A percentile compares a stretch with the other conserved stretches of the same genome.
These are phyloP conservation scores for Drosophila bifasciata DNA, from an alignment of 1,140 invertebrate species.

Conservation along the genomic window DNA sequence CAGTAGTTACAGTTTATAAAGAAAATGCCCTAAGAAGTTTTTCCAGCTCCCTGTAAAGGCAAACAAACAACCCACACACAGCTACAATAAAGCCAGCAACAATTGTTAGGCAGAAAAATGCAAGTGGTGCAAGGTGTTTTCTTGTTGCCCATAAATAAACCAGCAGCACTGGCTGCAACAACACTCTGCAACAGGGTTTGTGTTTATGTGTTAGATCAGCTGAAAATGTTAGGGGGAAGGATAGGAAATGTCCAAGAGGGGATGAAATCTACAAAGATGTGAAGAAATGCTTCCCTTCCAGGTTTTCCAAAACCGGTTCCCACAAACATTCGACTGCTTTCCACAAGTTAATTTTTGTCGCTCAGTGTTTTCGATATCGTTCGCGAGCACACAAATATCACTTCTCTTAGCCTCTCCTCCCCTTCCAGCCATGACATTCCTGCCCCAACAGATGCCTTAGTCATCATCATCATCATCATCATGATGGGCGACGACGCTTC, in stretches of 20 bases:
- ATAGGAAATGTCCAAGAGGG: background rate
- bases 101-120: slow-evolving; percentile 48
- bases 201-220: slow-evolving; percentile 31
- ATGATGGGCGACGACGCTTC: slow-evolving; percentile 37
- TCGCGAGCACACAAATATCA: background rate
- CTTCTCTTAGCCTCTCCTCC: background rate
- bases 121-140: slow-evolving; percentile 77
- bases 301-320: slow-evolving; percentile 27
- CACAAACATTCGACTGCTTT: background rate
- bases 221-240: background rate
- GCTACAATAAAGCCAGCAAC: slow-evolving; percentile 32
- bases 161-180: slow-evolving; percentile 38
- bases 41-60: background rate
- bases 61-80: slow-evolving; percentile 25
- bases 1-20: slow-evolving; percentile 1
- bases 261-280: slow-evolving; percentile 18
- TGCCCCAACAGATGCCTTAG: slow-evolving; percentile 19
- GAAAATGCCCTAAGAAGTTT: slow-evolving; percentile 8
- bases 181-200: slow-evolving; percentile 42
- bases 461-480: slow-evolving; percentile 27
- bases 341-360: background rate
- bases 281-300: slow-evolving; percentile 3
- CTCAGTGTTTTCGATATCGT: background rate
- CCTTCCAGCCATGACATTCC: too few relatives aligned
- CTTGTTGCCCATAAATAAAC: slow-evolving; percentile 26